These are phyloP conservation scores for Podarcis cretensis DNA, from an alignment of 2,113 vertebrate genomes.

Conservation along the genomic window DNA sequence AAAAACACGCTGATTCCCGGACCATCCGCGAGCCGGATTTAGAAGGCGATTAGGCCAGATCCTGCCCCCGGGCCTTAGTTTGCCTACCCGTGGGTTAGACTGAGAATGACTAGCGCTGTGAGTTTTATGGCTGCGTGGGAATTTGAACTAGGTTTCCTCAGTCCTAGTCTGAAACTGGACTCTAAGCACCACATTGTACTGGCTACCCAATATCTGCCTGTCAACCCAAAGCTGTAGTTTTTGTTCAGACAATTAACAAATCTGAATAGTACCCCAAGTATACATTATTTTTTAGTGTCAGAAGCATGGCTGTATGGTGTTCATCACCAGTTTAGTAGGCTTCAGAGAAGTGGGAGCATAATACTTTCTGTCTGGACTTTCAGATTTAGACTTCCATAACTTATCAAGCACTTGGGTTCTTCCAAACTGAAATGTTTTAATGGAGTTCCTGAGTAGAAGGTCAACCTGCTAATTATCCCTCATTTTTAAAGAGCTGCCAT, in stretches of 20 bases:
- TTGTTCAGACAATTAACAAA: neutral
- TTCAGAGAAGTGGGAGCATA: neutral
- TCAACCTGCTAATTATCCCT: neutral
- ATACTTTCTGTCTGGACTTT: neutral
- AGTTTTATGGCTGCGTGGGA: too few relatives aligned
- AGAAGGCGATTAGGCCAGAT: too few relatives aligned
- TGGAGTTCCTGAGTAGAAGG: neutral
- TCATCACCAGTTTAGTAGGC: neutral
- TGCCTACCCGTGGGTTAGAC: too few relatives aligned
- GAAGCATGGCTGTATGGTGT: neutral
- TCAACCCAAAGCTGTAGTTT: neutral
- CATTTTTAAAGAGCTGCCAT: neutral
- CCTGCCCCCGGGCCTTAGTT: too few relatives aligned
- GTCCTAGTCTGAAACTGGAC: too few relatives aligned
- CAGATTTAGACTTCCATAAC: neutral
- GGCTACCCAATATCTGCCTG: too few relatives aligned
- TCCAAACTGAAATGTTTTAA: fast-evolving
- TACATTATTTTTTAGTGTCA: neutral
- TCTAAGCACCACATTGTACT: too few relatives aligned
- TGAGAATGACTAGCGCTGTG: too few relatives aligned
- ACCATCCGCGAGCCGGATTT: too few relatives aligned
- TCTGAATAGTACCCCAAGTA: neutral
- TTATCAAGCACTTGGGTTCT: neutral
- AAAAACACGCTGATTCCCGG: too few relatives aligned
- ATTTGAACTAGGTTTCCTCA: too few relatives aligned